A percentile compares a stretch with the other conserved stretches of the same genome.
phyloP scores from a whole-genome alignment of 2,797 vertebrate genomes.

The Gambelia wislizenii region DNA sequence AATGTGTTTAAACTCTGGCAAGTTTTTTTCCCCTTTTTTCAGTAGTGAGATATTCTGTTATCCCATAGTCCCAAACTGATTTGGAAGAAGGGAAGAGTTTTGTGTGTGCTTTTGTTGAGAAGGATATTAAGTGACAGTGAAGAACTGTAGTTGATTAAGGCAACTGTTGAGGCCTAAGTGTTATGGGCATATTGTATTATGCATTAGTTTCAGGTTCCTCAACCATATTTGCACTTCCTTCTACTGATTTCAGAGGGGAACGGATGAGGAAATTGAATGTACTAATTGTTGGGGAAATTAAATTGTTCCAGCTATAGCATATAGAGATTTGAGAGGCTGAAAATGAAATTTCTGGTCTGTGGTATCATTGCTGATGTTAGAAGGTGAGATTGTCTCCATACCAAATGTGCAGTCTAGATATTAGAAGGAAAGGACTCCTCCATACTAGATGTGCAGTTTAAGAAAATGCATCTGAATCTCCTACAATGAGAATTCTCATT shows the following conservation, averaged over 20 bases:
- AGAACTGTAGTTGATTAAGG: neutral
- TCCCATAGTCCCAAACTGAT: neutral
- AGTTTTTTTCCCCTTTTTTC: no score
- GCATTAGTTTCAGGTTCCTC: neutral
- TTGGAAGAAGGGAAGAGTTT: neutral
- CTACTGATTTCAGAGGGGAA: neutral
- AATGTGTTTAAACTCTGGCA: no score
- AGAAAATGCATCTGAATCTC: neutral
- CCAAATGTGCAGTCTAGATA: no score
- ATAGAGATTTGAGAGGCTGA: no score
- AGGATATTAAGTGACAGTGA: neutral
- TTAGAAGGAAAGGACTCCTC: neutral
- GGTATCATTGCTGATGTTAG: no score
- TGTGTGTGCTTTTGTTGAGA: neutral
- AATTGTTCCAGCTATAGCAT: no score
- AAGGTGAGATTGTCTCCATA: no score
- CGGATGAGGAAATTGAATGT: no score
- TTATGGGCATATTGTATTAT: neutral
- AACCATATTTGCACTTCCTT: neutral
- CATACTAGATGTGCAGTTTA: neutral
- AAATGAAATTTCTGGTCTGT: no score
- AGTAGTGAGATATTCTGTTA: no score
- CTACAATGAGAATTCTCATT: neutral
- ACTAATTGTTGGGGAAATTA: no score
- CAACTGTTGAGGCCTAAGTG: neutral